Percentiles rank a stretch among this genome's conserved stretches.
These are phyloP conservation scores for Drosophila lacteicornis DNA, from an alignment of 1,140 invertebrate genomes.

Conservation along the genomic window DNA sequence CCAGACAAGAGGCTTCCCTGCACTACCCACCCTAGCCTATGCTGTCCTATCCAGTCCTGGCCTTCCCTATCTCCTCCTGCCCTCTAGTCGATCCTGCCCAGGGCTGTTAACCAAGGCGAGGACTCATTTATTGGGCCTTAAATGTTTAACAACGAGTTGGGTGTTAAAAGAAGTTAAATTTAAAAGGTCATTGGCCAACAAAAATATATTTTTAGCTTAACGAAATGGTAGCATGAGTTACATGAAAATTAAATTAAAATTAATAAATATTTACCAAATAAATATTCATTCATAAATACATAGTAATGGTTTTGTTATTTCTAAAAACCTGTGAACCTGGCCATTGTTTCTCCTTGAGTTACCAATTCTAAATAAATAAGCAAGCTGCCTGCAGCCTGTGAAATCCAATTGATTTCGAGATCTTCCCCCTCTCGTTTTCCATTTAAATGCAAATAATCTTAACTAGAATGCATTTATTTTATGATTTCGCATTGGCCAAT, in stretches of 20 bases:
- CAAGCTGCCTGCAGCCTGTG: not conserved
- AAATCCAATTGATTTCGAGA: not conserved
- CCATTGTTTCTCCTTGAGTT: too few species aligned
- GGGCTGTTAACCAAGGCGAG: slow-evolving; percentile 15
- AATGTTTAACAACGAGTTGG: slow-evolving; percentile 23
- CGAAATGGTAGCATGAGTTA: too few species aligned
- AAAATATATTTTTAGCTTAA: not conserved
- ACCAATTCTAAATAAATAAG: not conserved
- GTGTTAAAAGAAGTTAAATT: slow-evolving; percentile 5
- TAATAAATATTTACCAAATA: not conserved
- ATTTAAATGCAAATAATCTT: slow-evolving; percentile 34
- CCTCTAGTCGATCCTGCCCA: slow-evolving; percentile 25
- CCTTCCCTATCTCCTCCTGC: slow-evolving; percentile 4
- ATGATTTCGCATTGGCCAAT: slow-evolving; percentile 2
- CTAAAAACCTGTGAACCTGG: not conserved
- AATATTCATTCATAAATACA: not conserved
- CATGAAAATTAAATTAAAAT: too few species aligned
- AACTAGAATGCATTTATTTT: slow-evolving; percentile 25
- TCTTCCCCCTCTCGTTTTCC: not conserved
- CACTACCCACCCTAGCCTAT: slow-evolving; percentile 28
- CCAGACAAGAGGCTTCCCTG: slow-evolving; percentile 38
- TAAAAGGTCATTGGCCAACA: slow-evolving; percentile 4
- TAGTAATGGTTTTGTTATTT: too few species aligned
- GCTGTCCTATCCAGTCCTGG: slow-evolving; percentile 25
- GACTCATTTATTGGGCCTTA: slow-evolving; percentile 25